These are phyloP conservation scores for Amazona guildingii DNA, from an alignment of 2,113 vertebrate genomes.

Conservation along the genomic window DNA sequence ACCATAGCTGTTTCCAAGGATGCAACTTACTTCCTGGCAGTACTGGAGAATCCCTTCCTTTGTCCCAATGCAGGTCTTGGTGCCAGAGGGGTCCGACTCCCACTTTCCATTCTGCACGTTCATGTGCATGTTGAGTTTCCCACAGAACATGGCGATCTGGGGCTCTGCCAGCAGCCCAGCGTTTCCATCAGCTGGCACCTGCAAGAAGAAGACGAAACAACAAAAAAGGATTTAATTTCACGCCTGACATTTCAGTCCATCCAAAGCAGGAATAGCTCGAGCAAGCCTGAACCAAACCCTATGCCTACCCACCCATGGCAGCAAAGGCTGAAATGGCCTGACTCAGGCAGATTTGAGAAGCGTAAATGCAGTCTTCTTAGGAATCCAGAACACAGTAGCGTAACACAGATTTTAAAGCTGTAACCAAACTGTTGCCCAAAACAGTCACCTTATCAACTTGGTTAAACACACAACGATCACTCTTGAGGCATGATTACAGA, in stretches of 20 bases:
- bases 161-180: constrained; percentile 93
- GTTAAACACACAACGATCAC: not conserved
- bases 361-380: rapidly evolving
- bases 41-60: constrained; percentile 98
- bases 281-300: not conserved
- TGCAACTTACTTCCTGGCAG: constrained; percentile 89
- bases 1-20: rapidly evolving
- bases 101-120: constrained; percentile 96
- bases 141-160: constrained; percentile 97
- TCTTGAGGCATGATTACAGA: rapidly evolving
- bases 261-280: not conserved
- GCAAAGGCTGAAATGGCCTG: not conserved
- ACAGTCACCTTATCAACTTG: not conserved
- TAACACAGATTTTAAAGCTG: not conserved
- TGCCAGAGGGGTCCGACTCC: constrained; percentile 89
- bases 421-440: not conserved
- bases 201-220: not conserved
- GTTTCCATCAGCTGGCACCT: constrained; percentile 93
- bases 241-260: not conserved
- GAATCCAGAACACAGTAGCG: not conserved
- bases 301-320: not conserved
- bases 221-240: not conserved
- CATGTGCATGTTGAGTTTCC: constrained; percentile 98
- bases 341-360: not conserved
- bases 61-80: constrained; percentile 89